Evolutionary conservation across 1,140 invertebrate species (phyloP), one percentile per base, ranked within the genome.

Genomic region (Dreissena rostriformis): DNA sequence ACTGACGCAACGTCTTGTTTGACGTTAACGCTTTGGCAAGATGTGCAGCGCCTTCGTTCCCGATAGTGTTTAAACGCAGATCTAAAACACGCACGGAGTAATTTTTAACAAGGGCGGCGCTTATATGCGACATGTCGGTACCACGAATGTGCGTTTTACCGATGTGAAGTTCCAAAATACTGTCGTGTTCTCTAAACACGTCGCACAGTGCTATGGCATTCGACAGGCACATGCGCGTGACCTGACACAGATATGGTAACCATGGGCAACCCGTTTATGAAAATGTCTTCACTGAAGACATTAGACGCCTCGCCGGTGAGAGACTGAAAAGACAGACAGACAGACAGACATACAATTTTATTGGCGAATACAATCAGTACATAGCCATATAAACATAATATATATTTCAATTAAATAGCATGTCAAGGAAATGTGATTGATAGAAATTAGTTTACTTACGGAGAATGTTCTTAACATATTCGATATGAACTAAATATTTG

Each of bases 121-220:
- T 86, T 12, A 93, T 55, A 22, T 87, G 82, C 2, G 76, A 85
- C 52, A 92, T 83, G 67, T 91, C 91, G 17, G 57, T 77, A 57
- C 90, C 90, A 0, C 61, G 79, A 22, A 92, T 77, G 66, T 90
- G 89, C 12, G 91, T 92, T 74, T 92, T 92, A 10, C 91, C 91
- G 17, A 91, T 84, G 51, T 87, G 85, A 17, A 92, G 81, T 79
- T 91, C 90, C 57, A 90, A 76, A 70, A 92, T 90, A 66, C 91
- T 91, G 29, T 86, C 74, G 61, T 90, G 85, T 22, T 86, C 86
- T 70, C 76, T 80, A 10, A 92, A 73, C 22, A 92, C 80, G 15
- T 74, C 67, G 12, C 88, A 86, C 28, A 92, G 79, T 12, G 87
- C 85, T 72, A 87, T 80, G 15, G 90, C 82, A 29, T 90, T 77